phyloP scores from a whole-genome alignment of 64 coral and sea anemone genomes.

The Actinia equina region DNA sequence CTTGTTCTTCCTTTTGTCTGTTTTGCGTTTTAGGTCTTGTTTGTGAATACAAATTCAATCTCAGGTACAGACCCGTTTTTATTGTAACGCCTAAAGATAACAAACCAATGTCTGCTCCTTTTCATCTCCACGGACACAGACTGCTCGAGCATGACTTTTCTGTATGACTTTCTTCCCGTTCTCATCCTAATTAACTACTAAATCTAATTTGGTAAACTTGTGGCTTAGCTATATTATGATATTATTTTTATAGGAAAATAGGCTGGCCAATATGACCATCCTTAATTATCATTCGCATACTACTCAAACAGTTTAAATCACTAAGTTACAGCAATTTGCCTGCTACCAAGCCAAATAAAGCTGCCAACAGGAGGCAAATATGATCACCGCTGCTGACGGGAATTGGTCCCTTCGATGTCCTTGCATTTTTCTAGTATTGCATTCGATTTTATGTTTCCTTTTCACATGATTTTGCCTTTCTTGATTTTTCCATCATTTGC shows the following conservation, averaged over 20 bases:
- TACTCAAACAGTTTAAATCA: neutral
- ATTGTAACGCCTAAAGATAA: neutral
- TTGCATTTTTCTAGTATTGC: neutral
- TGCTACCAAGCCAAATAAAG: neutral
- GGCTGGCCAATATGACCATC: neutral
- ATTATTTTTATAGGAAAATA: conserved; percentile 10
- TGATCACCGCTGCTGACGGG: neutral
- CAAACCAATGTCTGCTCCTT: no score
- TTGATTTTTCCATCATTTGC: neutral
- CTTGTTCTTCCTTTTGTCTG: no score
- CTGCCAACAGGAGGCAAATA: neutral
- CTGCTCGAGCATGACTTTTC: no score
- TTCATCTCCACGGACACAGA: no score
- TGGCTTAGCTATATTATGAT: conserved; percentile 9
- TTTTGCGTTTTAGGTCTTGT: no score
- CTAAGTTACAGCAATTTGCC: conserved; percentile 7
- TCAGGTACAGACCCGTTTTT: no score
- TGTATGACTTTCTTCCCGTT: neutral
- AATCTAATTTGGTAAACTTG: neutral
- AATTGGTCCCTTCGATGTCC: neutral
- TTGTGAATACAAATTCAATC: no score
- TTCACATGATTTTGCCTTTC: neutral
- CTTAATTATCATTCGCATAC: conserved; percentile 7
- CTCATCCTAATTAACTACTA: conserved; percentile 18
- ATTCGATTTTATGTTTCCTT: no score